Evolutionary conservation across 2,888 invertebrate species (phyloP).

Genomic region (Acanthosepion lycidas): DNA sequence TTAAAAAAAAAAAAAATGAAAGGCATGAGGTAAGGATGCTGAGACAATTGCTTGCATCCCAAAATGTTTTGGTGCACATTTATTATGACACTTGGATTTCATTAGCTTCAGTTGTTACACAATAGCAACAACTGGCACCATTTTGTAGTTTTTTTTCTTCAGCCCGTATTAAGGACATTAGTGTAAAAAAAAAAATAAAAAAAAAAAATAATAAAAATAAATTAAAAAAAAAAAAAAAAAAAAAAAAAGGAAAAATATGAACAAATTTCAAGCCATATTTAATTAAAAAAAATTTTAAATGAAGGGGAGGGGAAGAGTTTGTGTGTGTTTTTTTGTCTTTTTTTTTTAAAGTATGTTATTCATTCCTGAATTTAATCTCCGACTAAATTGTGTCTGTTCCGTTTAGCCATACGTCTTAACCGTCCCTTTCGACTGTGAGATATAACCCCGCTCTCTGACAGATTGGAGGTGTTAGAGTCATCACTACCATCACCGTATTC

Average conservation of each 20-base stretch:
- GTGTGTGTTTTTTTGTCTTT: neutral
- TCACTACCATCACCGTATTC: slow-evolving; percentile 50
- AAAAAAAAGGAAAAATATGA: slow-evolving; percentile 15
- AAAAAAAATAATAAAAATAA: neutral
- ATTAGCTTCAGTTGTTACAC: neutral
- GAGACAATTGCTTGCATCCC: neutral
- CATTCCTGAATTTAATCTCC: slow-evolving; percentile 38
- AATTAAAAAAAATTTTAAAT: neutral
- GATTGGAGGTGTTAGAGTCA: slow-evolving; percentile 42
- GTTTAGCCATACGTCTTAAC: slow-evolving; percentile 38
- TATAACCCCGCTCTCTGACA: neutral
- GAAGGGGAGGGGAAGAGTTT: slow-evolving; percentile 1
- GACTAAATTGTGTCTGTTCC: slow-evolving; percentile 38
- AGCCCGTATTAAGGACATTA: slow-evolving; percentile 44
- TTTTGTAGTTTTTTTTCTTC: neutral
- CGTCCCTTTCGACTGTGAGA: slow-evolving; percentile 39
- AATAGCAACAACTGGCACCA: neutral
- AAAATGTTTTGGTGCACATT: slow-evolving; percentile 42
- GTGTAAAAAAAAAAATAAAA: neutral
- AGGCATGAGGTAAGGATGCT: neutral
- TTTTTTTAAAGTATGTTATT: neutral
- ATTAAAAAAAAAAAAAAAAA: neutral
- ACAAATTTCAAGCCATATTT: slow-evolving; percentile 43
- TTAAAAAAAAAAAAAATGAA: neutral
- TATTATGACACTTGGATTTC: slow-evolving; percentile 44